A percentile compares a stretch with the other conserved stretches of the same genome.
These are phyloP conservation scores for Netelia fuscicornis DNA, from an alignment of 2,888 invertebrate genomes.

Conservation along the genomic window DNA sequence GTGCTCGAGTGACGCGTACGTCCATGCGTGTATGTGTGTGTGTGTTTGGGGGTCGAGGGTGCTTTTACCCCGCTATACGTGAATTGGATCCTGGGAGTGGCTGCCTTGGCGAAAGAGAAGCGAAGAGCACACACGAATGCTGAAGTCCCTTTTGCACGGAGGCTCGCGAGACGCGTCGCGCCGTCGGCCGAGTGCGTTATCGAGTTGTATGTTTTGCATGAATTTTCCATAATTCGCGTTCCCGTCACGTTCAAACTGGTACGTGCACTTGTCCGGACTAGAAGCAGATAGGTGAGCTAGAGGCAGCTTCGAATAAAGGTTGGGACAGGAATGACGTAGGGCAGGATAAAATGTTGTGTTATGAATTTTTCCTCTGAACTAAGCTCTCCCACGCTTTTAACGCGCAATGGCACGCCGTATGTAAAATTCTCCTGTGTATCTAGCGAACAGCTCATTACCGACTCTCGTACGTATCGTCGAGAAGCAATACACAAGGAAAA, in stretches of 20 bases:
- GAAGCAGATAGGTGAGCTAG: slow-evolving; percentile 33
- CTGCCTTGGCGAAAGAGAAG: neutral
- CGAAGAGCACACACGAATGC: slow-evolving; percentile 2
- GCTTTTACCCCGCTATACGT: slow-evolving; percentile 2
- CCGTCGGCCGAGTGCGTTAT: slow-evolving; percentile 69
- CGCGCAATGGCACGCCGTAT: too few relatives aligned
- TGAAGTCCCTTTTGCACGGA: neutral
- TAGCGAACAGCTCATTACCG: neutral
- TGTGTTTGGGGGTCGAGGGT: neutral
- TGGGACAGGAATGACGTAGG: slow-evolving; percentile 16
- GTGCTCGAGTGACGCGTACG: slow-evolving; percentile 41
- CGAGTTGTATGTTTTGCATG: slow-evolving; percentile 73
- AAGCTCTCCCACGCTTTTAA: neutral
- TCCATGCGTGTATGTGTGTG: neutral
- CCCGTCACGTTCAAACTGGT: slow-evolving; percentile 73
- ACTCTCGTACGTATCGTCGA: neutral
- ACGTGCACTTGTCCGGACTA: slow-evolving; percentile 63
- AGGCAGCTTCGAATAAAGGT: slow-evolving; percentile 12
- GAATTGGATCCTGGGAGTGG: slow-evolving; percentile 46
- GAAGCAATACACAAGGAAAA: neutral
- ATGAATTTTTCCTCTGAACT: slow-evolving; percentile 1
- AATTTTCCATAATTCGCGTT: slow-evolving; percentile 74
- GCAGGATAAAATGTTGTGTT: neutral
- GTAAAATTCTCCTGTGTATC: neutral
- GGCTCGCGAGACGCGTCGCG: slow-evolving; percentile 18